phyloP scores from a whole-genome alignment of 2,888 invertebrate genomes.

The Apomyelois bistriatella region DNA sequence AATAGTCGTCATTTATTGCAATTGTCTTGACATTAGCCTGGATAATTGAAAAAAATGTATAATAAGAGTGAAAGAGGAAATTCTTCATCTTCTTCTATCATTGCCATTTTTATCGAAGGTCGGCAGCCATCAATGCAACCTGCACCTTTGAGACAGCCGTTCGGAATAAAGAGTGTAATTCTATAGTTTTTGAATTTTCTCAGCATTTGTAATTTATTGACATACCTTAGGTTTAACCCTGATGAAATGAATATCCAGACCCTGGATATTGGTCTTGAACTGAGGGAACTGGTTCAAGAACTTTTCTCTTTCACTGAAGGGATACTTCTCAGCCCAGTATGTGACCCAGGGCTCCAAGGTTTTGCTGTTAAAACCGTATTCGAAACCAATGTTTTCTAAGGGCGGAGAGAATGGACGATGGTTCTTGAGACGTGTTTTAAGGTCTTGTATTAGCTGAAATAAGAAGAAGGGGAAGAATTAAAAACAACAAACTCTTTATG shows the following conservation, averaged over 20 bases:
- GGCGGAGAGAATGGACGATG: slow-evolving; percentile 67
- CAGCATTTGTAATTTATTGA: neutral
- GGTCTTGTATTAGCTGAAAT: slow-evolving; percentile 56
- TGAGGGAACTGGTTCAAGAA: slow-evolving; percentile 87
- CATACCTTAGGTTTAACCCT: slow-evolving; percentile 81
- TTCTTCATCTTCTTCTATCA: no score
- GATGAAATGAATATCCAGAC: slow-evolving; percentile 87
- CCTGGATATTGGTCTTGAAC: slow-evolving; percentile 87
- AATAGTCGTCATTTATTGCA: no score
- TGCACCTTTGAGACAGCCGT: no score
- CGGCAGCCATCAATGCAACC: no score
- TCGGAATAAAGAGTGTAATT: no score
- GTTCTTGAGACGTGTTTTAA: slow-evolving; percentile 47
- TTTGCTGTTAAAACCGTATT: slow-evolving; percentile 90
- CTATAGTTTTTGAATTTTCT: no score
- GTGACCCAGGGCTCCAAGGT: slow-evolving; percentile 82
- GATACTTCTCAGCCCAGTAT: slow-evolving; percentile 89
- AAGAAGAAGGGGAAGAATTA: no score
- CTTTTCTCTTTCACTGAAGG: slow-evolving; percentile 81
- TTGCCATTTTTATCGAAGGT: no score
- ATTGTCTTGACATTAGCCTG: no score
- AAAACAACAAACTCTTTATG: no score
- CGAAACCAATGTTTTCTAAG: slow-evolving; percentile 85
- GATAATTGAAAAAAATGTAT: no score
- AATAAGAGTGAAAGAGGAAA: no score